Conservation (phyloP, 2,888 invertebrate species). For the Mystacides longicornis region DNA sequence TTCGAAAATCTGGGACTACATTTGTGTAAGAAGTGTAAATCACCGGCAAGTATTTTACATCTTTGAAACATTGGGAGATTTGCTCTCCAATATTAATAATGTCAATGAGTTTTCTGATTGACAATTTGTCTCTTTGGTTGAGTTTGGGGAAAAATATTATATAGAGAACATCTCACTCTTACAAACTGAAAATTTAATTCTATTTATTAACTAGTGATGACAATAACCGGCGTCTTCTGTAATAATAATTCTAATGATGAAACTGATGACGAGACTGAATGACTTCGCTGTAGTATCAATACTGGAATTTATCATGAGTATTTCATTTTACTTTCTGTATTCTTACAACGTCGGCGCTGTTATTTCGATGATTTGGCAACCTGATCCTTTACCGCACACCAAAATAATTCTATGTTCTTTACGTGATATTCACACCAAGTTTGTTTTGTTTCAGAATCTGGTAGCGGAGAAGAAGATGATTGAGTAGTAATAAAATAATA, state of each 20-base stretch:
- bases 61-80: too few species aligned
- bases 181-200: too few species aligned
- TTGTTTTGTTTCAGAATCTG: constrained; percentile 40
- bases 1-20: not conserved
- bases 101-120: too few species aligned
- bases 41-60: too few species aligned
- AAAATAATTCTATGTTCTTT: not conserved
- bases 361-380: constrained; percentile 41
- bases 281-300: constrained; percentile 26
- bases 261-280: constrained; percentile 50
- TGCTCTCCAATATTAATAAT: too few species aligned
- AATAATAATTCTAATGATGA: constrained; percentile 37
- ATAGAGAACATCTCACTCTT: too few species aligned
- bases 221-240: too few species aligned
- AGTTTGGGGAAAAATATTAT: too few species aligned
- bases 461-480: constrained; percentile 49
- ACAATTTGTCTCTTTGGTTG: too few species aligned
- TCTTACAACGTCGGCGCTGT: constrained; percentile 16
- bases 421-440: not conserved
- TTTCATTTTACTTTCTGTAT: constrained; percentile 11
- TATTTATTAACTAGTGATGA: too few species aligned
- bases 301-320: constrained; percentile 15
- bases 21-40: not conserved
- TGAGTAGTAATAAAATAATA: constrained; percentile 28
- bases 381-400: too few species aligned